phyloP scores from a whole-genome alignment of 2,888 invertebrate genomes.

The Slavum lentiscoides region DNA sequence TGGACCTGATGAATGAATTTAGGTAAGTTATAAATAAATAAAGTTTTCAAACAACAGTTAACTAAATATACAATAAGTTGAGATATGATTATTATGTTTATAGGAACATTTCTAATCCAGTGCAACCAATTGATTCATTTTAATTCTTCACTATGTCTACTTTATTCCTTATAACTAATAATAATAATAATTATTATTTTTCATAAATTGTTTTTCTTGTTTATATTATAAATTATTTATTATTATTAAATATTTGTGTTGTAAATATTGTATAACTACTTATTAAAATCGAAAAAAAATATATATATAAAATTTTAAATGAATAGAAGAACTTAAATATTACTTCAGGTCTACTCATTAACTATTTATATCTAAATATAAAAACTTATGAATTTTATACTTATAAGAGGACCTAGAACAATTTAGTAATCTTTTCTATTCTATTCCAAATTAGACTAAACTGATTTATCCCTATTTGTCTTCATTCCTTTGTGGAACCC shows the following conservation, averaged over 20 bases:
- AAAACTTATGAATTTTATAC: not conserved
- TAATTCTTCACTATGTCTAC: constrained; percentile 3
- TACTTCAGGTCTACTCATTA: not conserved
- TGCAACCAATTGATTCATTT: constrained; percentile 28
- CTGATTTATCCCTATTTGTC: no score
- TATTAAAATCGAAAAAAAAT: constrained; percentile 7
- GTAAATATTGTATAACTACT: constrained; percentile 23
- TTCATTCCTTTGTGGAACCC: no score
- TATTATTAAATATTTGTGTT: not conserved
- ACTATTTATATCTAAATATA: constrained; percentile 4
- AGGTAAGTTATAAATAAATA: constrained; percentile 5
- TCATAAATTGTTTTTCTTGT: constrained; percentile 14
- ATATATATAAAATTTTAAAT: not conserved
- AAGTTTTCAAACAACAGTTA: not conserved
- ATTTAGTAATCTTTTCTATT: no score
- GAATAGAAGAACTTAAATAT: not conserved
- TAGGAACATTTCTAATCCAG: constrained; percentile 44
- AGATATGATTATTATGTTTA: constrained; percentile 31
- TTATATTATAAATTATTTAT: constrained; percentile 15
- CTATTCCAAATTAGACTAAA: no score
- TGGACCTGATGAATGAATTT: constrained; percentile 42
- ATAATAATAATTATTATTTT: constrained; percentile 1
- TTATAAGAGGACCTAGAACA: no score
- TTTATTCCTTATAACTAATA: constrained; percentile 28
- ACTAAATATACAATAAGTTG: not conserved